Evolutionary conservation across 2,797 vertebrate genomes (phyloP).

Genomic region (Mastacembelus armatus): DNA sequence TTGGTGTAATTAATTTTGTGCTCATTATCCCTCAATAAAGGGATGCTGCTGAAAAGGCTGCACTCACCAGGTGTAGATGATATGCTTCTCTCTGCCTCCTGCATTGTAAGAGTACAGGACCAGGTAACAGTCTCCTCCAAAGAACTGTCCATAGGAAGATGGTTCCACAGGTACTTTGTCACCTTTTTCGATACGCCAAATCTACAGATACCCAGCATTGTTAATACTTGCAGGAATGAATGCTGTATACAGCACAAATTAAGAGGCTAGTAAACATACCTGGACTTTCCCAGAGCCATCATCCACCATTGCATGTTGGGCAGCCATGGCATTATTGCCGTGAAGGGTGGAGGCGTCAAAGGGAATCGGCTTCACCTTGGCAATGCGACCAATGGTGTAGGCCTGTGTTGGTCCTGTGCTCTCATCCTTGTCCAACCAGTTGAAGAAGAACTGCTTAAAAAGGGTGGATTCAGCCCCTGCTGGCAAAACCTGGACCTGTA

Average conservation of each 20-base stretch:
- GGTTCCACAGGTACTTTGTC: conserved; percentile 71
- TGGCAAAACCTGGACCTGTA: conserved; percentile 79
- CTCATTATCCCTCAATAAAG: not conserved
- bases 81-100: conserved; percentile 64
- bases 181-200: conserved; percentile 82
- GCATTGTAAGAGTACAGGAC: conserved; percentile 79
- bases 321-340: conserved; percentile 76
- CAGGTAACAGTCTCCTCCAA: conserved; percentile 86
- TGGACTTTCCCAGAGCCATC: conserved; percentile 81
- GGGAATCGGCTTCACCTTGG: conserved; percentile 76
- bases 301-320: conserved; percentile 84
- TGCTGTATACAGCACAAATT: not conserved
- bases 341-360: conserved; percentile 81
- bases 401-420: conserved; percentile 65
- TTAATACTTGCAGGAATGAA: not conserved
- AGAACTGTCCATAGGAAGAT: conserved; percentile 81
- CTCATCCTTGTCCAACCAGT: conserved; percentile 83
- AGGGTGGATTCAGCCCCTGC: conserved; percentile 76
- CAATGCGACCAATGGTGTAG: conserved; percentile 69
- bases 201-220: conserved; percentile 61
- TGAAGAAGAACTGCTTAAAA: conserved; percentile 85
- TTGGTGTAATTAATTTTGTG: not conserved
- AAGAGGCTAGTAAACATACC: conserved; percentile 57
- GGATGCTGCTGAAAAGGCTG: not conserved
- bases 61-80: conserved; percentile 86